Percentiles rank a stretch among this genome's conserved stretches.
These are phyloP conservation scores for Sepiola atlantica DNA, from an alignment of 2,888 invertebrate species.

Conservation along the genomic window DNA sequence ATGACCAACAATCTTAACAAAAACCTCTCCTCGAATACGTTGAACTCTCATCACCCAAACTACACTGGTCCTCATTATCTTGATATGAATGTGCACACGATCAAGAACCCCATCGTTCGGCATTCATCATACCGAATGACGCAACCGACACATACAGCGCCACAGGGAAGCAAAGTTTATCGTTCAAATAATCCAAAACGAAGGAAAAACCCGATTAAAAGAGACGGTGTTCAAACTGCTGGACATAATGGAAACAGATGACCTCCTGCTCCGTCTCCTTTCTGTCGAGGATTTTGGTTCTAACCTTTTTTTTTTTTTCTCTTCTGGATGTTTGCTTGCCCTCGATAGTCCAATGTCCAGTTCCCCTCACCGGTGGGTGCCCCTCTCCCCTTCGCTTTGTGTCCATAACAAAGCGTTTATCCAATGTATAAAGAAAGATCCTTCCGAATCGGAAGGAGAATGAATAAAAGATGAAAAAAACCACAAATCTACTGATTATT, in stretches of 20 bases:
- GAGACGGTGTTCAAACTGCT: slow-evolving; percentile 48
- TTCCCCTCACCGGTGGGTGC: slow-evolving; percentile 15
- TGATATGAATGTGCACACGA: slow-evolving; percentile 23
- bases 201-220: slow-evolving; percentile 52
- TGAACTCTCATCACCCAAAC: neutral
- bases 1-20: slow-evolving; percentile 41
- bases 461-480: neutral
- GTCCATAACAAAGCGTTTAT: slow-evolving; percentile 37
- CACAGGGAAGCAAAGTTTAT: slow-evolving; percentile 48
- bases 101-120: slow-evolving; percentile 41
- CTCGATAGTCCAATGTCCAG: neutral
- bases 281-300: neutral
- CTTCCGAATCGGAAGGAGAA: slow-evolving; percentile 46
- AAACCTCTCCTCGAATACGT: slow-evolving; percentile 33
- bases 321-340: neutral
- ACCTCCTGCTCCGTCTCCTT: neutral
- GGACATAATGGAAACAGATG: slow-evolving; percentile 46
- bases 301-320: neutral
- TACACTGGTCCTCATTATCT: neutral
- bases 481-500: neutral
- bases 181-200: slow-evolving; percentile 50
- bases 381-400: neutral
- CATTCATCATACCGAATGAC: slow-evolving; percentile 45
- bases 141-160: neutral
- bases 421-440: neutral